Evolutionary conservation across 2,113 vertebrate genomes (phyloP), one percentile per base, ranked within the genome.

Genomic region (Syngnathus floridae): DNA sequence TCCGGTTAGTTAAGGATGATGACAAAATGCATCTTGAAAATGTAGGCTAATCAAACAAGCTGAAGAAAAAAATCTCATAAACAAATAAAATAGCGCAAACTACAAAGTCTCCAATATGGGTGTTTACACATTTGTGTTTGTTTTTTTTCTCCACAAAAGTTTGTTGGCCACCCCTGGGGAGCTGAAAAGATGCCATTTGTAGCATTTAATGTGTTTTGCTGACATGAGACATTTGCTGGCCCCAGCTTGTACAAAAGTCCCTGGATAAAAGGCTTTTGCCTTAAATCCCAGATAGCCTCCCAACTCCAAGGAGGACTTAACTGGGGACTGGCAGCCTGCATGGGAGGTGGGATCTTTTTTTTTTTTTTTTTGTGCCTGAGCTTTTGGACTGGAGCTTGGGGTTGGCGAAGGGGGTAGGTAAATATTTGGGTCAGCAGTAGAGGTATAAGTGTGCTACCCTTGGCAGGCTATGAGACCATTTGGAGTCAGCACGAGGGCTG

Each of bases 181-280:
- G 54, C 61, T 57, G 61, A 71, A 75, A 80, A 80, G 65, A 79
- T 65, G 74, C 73, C 69, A 78, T 84, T 87, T 83, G 78, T 73
- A 77, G 79, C 66, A 76, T 81, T 83, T 77, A 59, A 51, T 71
- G 64, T 59, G 66, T 83, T 86, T 83, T 85, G 85, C 85, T 89
- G 86, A 88, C 84, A 83, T 74, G 77, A 75, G 60, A 76, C 73
- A 82, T 83, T 82, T 82, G 82, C 73, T 83, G 46, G 11, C 67
- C 65, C 70, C 71, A 62, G 79, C 76, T 74, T 71, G 73, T 43
- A 70, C 80, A 87, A 77, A 88, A 89, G 87, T 88, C 83, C 72
- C 64, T 71, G 84, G 86, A 90, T 90, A 82, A 87, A 90, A 69
- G 79, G 85, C 81, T 87, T 88, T 85, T 80, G 74, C 69, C 65